These are phyloP conservation scores for Epirrita christyi DNA, from an alignment of 2,888 invertebrate genomes.

Conservation along the genomic window DNA sequence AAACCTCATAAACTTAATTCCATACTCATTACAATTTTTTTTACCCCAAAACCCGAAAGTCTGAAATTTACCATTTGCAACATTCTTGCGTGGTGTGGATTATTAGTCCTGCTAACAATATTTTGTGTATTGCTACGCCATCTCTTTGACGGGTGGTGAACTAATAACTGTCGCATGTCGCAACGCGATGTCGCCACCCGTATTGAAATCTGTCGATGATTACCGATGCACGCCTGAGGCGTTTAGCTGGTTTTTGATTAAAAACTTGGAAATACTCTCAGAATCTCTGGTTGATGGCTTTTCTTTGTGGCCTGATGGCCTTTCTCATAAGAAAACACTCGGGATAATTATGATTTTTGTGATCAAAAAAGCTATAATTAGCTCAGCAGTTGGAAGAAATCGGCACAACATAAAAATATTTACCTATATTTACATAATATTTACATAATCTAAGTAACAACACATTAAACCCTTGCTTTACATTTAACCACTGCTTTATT, in stretches of 20 bases:
- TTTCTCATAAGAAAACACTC: no score
- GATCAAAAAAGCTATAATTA: no score
- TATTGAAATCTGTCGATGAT: conserved; percentile 27
- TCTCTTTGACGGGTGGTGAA: conserved; percentile 59
- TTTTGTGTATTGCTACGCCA: conserved; percentile 55
- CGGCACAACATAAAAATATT: no score
- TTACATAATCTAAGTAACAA: no score
- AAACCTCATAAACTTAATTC: no score
- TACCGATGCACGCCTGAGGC: not conserved
- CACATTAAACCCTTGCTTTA: no score
- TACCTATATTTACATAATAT: no score
- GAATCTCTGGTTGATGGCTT: not conserved
- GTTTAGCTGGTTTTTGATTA: not conserved
- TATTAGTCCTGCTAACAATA: not conserved
- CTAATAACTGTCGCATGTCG: conserved; percentile 69
- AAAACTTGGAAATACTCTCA: not conserved
- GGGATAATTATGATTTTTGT: no score
- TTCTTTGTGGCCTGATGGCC: no score
- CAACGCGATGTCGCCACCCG: conserved; percentile 76
- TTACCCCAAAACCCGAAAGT: not conserved
- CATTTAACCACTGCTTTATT: no score
- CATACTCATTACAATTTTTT: no score
- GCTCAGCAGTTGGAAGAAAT: no score
- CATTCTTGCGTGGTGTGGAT: not conserved
- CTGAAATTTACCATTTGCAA: not conserved